Percentiles rank a stretch among this genome's conserved stretches.
Conservation (phyloP, 2,113 vertebrate genomes). For the Zosterops hypoxanthus region DNA sequence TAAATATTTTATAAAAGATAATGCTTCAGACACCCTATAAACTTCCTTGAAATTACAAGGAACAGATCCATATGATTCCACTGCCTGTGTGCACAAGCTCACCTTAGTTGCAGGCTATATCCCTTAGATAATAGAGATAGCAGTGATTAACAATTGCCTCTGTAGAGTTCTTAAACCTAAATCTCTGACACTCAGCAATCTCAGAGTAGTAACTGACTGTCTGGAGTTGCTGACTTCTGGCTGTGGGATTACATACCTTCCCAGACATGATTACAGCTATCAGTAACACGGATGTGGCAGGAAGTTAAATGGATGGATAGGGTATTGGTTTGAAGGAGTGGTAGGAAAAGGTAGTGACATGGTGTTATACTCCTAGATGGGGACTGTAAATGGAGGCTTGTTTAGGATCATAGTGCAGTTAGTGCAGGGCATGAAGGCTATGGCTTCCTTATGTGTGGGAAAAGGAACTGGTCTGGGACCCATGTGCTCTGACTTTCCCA, state of each 20-base stretch:
- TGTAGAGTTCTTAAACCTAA: neutral
- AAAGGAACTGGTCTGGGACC: neutral
- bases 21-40: fast-evolving
- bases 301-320: neutral
- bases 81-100: neutral
- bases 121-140: neutral
- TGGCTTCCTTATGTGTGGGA: neutral
- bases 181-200: neutral
- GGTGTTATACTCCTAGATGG: neutral
- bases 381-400: neutral
- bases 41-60: neutral
- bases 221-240: neutral
- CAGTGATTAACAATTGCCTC: neutral
- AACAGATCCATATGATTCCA: neutral
- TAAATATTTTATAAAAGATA: neutral
- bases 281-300: neutral
- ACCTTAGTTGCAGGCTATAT: neutral
- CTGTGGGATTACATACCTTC: neutral
- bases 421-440: neutral
- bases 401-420: neutral
- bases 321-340: neutral
- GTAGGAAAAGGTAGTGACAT: neutral
- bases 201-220: neutral
- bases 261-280: neutral
- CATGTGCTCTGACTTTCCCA: neutral